Conservation (phyloP, 2,797 vertebrate species). For the Pseudomugil tenellus region DNA sequence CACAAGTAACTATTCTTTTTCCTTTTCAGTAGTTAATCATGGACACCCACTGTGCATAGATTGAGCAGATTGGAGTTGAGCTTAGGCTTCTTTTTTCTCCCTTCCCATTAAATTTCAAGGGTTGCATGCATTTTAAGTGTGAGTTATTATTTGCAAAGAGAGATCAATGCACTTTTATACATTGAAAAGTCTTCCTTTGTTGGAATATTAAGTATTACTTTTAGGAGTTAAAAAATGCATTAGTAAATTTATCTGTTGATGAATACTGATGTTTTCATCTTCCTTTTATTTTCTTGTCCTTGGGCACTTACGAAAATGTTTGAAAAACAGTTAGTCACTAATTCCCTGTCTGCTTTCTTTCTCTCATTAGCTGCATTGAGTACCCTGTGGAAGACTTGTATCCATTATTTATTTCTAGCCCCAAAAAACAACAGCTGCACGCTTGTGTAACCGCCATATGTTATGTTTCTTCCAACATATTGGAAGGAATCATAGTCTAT, state of each 20-base stretch:
- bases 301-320: constrained; percentile 73
- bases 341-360: constrained; percentile 73
- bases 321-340: constrained; percentile 74
- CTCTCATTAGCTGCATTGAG: constrained; percentile 78
- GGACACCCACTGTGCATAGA: constrained; percentile 26
- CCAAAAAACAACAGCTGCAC: constrained; percentile 79
- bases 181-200: constrained; percentile 20
- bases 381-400: constrained; percentile 74
- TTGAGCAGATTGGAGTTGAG: constrained; percentile 37
- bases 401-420: constrained; percentile 81
- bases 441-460: constrained; percentile 79
- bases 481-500: constrained; percentile 57
- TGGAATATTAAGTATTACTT: constrained; percentile 39
- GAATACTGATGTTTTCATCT: constrained; percentile 64
- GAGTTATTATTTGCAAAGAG: constrained; percentile 17
- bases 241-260: constrained; percentile 56
- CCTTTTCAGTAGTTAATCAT: constrained; percentile 65
- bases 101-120: constrained; percentile 67
- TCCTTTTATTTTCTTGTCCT: constrained; percentile 68
- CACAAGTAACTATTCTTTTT: constrained; percentile 43
- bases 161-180: constrained; percentile 34
- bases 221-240: constrained; percentile 43
- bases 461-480: constrained; percentile 67
- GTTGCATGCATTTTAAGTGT: constrained; percentile 44
- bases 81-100: constrained; percentile 21